phyloP scores from a whole-genome alignment of 2,797 vertebrate species.

The Oophaga sylvatica region DNA sequence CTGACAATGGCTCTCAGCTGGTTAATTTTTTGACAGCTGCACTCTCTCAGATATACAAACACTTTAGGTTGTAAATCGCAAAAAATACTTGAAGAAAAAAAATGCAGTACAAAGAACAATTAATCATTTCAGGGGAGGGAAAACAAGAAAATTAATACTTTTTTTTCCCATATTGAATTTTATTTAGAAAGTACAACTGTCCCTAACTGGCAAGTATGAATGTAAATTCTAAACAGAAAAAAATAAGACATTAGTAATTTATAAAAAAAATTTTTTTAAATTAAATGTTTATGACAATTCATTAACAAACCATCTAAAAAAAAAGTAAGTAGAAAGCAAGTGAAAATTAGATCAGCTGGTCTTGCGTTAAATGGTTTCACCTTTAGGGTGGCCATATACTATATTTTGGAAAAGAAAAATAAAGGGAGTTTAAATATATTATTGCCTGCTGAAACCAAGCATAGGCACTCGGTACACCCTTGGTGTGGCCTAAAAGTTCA shows the following conservation, averaged over 20 bases:
- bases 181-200: conserved; percentile 26
- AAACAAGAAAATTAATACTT: conserved; percentile 6
- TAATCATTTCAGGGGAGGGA: conserved; percentile 38
- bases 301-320: no score
- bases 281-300: no score
- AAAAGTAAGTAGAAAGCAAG: no score
- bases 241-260: neutral
- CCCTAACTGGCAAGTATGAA: neutral
- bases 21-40: conserved; percentile 79
- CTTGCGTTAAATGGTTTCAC: no score
- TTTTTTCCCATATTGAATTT: neutral
- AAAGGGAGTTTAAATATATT: no score
- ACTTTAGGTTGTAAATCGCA: conserved; percentile 70
- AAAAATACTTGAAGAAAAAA: conserved; percentile 67
- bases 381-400: no score
- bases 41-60: conserved; percentile 78
- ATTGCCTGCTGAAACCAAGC: no score
- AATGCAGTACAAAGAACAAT: conserved; percentile 34
- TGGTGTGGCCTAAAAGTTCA: no score
- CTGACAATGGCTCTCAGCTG: conserved; percentile 80
- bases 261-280: no score
- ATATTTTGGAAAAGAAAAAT: no score
- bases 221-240: neutral
- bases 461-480: no score
- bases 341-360: no score